Base-by-base conservation (phyloP, 2,113 vertebrate genomes). In the Gymnarchus niloticus region DNA sequence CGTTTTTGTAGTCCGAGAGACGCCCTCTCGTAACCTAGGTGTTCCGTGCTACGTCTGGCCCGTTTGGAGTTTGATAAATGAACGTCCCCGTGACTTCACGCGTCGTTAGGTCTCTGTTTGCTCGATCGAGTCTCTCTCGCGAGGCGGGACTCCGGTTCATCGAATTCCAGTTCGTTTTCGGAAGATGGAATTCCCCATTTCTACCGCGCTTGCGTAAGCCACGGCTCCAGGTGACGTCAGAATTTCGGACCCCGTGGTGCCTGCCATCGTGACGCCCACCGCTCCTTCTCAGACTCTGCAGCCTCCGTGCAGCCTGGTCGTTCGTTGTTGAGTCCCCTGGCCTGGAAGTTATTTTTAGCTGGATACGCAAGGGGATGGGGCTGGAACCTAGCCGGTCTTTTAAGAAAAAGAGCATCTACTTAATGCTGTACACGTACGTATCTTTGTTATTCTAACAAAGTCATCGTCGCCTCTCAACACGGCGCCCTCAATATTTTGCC, bases 381-480 rank as follows among this genome's bases (percentile, higher is more conserved):
- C n/a, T n/a, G n/a, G n/a, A n/a, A n/a, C n/a, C n/a, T n/a, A n/a
- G n/a, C n/a, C n/a, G 65, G 14, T 73, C 65, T 73, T 73, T 19
- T 73, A 73, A 73, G n/a, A 73, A 54, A 73, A 73, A 41, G 14
- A 41, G 65, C 33, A 19, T 73, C 65, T 73, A 73, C n/a, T 73
- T 73, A 73, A 73, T 73, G 65, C 7, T 73, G 6, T 69, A 37
- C 61, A 33, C 1, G 14, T 69, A 37, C 33, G 14, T 41, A 33
- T 73, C 65, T 73, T 73, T 73, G 65, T 73, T 73, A 73, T 73
- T 73, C 65, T 73, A 33, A 73, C 65, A 73, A 65, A 65, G 65
- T 73, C 65, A 73, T 6, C 12, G 12, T 73, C 41, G 65, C 65
- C 33, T 69, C 28, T 69, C 61, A 69, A 69, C 61, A 2, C 19